These are phyloP conservation scores for Drosophila ficusphila DNA, from an alignment of 1,140 invertebrate species.

Conservation along the genomic window DNA sequence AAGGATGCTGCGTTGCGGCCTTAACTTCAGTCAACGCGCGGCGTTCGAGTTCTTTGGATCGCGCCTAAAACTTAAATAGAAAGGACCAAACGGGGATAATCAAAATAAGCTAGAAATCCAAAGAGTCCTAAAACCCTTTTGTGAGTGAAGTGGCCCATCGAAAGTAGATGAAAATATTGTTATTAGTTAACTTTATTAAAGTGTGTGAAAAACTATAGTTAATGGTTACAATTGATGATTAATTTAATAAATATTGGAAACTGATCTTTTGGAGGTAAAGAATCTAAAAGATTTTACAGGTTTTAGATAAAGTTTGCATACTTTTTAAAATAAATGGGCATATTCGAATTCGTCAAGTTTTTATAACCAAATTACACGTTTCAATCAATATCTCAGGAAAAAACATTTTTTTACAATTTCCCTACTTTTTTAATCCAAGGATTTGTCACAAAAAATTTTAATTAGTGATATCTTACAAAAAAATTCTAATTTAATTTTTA, in stretches of 20 bases:
- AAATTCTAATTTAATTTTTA: too few species aligned
- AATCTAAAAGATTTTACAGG: too few species aligned
- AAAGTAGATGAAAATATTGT: background rate
- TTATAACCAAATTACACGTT: too few species aligned
- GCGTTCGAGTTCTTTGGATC: slow-evolving; percentile 74
- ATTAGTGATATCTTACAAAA: too few species aligned
- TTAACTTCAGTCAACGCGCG: slow-evolving; percentile 81
- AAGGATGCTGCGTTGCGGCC: slow-evolving; percentile 81
- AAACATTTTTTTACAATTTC: too few species aligned
- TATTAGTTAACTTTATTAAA: background rate
- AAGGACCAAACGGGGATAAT: slow-evolving; percentile 27
- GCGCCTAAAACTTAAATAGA: slow-evolving; percentile 49
- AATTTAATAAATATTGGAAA: background rate
- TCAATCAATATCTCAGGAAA: too few species aligned
- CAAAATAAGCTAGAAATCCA: slow-evolving; percentile 43
- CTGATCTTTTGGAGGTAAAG: background rate
- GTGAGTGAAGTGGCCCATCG: slow-evolving; percentile 15
- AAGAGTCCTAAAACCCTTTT: slow-evolving; percentile 9
- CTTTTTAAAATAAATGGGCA: too few species aligned
- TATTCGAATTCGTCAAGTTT: too few species aligned
- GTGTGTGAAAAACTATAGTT: background rate
- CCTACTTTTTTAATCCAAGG: too few species aligned
- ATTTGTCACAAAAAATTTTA: too few species aligned
- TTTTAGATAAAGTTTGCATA: too few species aligned
- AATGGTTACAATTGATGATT: background rate